Percentiles rank a stretch among this genome's conserved stretches.
phyloP scores from a whole-genome alignment of 2,888 invertebrate species.

The Volucella zonaria region DNA sequence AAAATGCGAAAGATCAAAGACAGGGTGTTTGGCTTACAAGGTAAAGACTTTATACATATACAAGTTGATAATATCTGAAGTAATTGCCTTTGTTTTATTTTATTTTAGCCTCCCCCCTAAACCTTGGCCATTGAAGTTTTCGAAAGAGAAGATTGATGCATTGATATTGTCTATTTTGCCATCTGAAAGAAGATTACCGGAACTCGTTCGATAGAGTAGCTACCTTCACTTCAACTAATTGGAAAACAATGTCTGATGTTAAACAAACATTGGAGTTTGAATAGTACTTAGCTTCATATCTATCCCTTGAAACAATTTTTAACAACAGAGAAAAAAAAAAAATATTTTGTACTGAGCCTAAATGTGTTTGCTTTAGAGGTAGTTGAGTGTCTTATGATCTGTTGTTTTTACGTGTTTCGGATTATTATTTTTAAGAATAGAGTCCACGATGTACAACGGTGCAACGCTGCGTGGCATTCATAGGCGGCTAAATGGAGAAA shows the following conservation, averaged over 20 bases:
- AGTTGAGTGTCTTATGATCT: too few species aligned
- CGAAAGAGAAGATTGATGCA: constrained; percentile 56
- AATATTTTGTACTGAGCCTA: constrained; percentile 36
- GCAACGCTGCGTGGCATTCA: too few species aligned
- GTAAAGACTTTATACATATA: constrained; percentile 32
- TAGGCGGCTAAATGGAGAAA: too few species aligned
- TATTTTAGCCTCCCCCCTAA: constrained; percentile 74
- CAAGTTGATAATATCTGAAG: background rate
- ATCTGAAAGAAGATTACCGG: constrained; percentile 79
- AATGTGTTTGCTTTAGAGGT: background rate
- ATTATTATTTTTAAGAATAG: too few species aligned
- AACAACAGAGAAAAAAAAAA: background rate
- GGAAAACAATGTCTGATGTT: background rate
- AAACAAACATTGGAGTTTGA: background rate
- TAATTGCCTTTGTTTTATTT: background rate
- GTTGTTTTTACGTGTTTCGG: too few species aligned
- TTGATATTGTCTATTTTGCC: constrained; percentile 75
- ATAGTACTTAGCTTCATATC: constrained; percentile 18
- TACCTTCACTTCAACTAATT: background rate
- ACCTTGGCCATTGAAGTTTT: constrained; percentile 70
- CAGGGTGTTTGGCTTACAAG: constrained; percentile 74
- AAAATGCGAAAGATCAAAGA: constrained; percentile 71
- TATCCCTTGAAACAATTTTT: background rate
- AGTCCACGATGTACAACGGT: too few species aligned
- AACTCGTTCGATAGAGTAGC: constrained; percentile 78